phyloP scores from a whole-genome alignment of 2,113 vertebrate genomes.

The Catagonus wagneri region DNA sequence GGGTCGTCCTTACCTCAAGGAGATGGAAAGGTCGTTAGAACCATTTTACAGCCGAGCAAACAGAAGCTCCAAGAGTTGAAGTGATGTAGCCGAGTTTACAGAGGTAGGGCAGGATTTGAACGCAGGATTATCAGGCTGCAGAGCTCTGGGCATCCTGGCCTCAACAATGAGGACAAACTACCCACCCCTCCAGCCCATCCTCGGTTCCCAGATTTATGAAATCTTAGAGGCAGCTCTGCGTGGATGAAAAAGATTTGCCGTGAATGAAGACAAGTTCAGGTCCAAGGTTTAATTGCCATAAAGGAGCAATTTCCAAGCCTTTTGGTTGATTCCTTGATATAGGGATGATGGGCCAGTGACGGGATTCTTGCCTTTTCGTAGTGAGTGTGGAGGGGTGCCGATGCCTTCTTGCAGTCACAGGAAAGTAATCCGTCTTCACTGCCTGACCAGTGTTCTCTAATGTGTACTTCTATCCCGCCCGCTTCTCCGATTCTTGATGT shows the following conservation, averaged over 20 bases:
- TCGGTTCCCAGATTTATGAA: not conserved
- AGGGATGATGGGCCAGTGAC: rapidly evolving
- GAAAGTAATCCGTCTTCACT: not conserved
- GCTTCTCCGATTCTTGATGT: not conserved
- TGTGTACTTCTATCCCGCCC: rapidly evolving
- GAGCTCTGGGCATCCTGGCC: not conserved
- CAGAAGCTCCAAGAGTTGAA: not conserved
- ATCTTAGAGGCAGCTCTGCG: not conserved
- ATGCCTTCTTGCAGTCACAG: rapidly evolving
- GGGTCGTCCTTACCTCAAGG: not conserved
- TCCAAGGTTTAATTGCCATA: not conserved
- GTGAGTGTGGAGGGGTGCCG: rapidly evolving
- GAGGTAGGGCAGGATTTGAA: not conserved
- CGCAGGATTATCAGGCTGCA: not conserved
- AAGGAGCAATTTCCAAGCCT: not conserved
- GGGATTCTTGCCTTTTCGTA: not conserved
- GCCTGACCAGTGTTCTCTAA: not conserved
- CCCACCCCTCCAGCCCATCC: not conserved
- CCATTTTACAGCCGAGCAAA: not conserved
- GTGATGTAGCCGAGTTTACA: not conserved
- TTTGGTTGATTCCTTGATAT: not conserved
- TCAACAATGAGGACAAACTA: not conserved
- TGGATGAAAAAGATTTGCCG: not conserved
- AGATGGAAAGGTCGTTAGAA: not conserved
- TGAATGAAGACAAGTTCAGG: not conserved